Evolutionary conservation across 1,140 invertebrate genomes (phyloP), one percentile per base, ranked within the genome.

Genomic region (Euborellia annulipes): DNA sequence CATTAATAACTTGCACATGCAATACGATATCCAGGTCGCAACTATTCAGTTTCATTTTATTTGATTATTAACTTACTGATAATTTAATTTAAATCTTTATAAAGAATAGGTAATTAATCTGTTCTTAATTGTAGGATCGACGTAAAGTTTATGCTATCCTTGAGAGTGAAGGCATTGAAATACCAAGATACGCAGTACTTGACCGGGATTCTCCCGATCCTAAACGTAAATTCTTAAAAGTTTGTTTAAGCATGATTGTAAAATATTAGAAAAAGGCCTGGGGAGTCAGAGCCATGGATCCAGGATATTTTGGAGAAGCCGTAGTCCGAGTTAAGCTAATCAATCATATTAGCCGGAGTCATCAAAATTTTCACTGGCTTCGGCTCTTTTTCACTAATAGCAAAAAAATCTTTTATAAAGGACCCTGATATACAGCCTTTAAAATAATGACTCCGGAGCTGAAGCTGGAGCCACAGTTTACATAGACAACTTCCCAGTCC

Each of bases 1-100:
- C 44, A 89, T 99, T 43, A 99, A 99, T 65, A 94, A 99, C 70
- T 74, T 99, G 47, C 85, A 92, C 53, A 94, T 96, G 82, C 96
- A 99, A 62, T 97, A 92, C 68, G 89, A 93, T 60, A 86, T 99
- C 47, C 88, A 92, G 69, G 82, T 76, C 67, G 14, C 18, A 37
- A 13, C 23, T 3, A 4, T 36, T 18, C 3, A 2, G 16, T 44
- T 14, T 44, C 9, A 32, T 7, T 41, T 44, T n/a, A 36, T 18
- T 37, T 17, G 20, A 39, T 14, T 45, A 22, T 11, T 45, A 46
- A 47, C n/a, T 4, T 41, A 16, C n/a, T 43, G 23, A 36, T 42
- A 36, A 19, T 32, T 30, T 43, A 45, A 45, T 27, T 34, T 27
- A 41, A 20, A 50, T n/a, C 36, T 19, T 45, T 19, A 27, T 27